Evolutionary conservation across 2,888 invertebrate species (phyloP).

Genomic region (Callinectes sapidus): DNA sequence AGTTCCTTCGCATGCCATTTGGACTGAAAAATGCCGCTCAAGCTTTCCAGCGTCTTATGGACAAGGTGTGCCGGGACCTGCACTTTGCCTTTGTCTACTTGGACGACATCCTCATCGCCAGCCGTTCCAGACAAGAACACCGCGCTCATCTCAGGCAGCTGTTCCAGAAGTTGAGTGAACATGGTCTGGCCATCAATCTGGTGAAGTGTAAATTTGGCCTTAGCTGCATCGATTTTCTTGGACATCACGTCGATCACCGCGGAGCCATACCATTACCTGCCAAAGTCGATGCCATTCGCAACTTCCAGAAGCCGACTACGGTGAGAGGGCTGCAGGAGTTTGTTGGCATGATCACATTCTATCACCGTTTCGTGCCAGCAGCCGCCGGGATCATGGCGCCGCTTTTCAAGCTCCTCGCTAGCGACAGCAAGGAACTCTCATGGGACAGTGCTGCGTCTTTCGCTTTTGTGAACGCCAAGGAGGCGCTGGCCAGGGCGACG

Average conservation of each 20-base stretch:
- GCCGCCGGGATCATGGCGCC: neutral
- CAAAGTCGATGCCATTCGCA: neutral
- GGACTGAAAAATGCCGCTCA: neutral
- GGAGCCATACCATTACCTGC: neutral
- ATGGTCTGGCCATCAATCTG: conserved; percentile 29
- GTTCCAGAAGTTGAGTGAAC: neutral
- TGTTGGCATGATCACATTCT: neutral
- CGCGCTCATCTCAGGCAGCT: neutral
- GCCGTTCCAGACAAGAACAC: neutral
- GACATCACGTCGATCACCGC: neutral
- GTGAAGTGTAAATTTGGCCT: neutral
- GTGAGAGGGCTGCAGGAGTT: conserved; percentile 15
- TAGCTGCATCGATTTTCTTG: neutral
- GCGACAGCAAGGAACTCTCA: neutral
- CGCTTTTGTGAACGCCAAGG: neutral
- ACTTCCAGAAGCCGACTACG: neutral
- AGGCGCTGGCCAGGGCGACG: neutral
- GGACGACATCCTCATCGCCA: neutral
- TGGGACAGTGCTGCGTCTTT: neutral
- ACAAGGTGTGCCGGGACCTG: neutral
- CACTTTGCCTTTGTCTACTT: no score
- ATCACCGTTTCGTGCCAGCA: neutral
- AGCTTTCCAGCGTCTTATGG: conserved; percentile 26
- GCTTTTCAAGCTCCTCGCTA: neutral
- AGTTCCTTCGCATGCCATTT: conserved; percentile 73